Conservation (phyloP, 2,113 vertebrate genomes). For the Azemiops feae region DNA sequence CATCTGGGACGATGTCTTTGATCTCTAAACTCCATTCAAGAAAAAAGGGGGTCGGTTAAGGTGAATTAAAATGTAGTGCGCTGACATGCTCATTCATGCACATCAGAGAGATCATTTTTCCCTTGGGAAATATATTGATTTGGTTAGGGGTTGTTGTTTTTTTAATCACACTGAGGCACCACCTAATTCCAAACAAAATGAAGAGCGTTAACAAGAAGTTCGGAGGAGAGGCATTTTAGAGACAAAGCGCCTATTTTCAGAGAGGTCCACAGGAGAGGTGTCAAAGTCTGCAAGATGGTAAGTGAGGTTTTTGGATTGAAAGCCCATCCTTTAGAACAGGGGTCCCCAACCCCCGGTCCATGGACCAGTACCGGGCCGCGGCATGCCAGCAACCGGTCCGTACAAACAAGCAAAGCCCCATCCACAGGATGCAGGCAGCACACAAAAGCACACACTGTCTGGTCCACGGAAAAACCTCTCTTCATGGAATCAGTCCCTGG, state of each 20-base stretch:
- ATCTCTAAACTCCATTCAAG: neutral
- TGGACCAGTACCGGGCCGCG: too few species aligned
- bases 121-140: neutral
- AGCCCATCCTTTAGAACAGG: too few species aligned
- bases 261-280: neutral
- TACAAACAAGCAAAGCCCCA: too few species aligned
- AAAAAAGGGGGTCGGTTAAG: neutral
- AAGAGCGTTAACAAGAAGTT: neutral
- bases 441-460: too few species aligned
- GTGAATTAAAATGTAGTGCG: neutral
- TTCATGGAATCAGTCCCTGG: too few species aligned
- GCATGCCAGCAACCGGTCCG: too few species aligned
- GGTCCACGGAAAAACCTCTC: too few species aligned
- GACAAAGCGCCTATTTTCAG: neutral
- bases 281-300: neutral
- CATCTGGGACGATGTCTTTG: neutral
- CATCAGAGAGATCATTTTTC: neutral
- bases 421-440: too few species aligned
- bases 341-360: too few species aligned
- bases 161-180: neutral
- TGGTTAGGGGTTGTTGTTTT: neutral
- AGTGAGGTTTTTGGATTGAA: neutral
- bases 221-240: neutral
- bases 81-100: neutral
- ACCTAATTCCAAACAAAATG: neutral